Evolutionary conservation across 2,797 vertebrate species (phyloP).

Genomic region (Siniperca undulata): DNA sequence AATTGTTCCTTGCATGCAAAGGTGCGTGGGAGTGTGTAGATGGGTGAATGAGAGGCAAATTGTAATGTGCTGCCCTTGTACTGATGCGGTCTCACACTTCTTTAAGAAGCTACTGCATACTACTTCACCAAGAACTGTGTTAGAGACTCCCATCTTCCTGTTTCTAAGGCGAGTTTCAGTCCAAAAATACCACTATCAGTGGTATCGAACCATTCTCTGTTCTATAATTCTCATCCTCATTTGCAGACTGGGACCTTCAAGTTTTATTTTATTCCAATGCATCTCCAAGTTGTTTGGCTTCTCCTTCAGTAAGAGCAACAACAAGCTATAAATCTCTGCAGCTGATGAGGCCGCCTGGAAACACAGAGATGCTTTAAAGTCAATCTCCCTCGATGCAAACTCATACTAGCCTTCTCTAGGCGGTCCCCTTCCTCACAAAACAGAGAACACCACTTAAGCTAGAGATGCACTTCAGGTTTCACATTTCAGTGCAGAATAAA

Average conservation of each 20-base stretch:
- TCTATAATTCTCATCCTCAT: background rate
- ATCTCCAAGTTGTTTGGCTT: slow-evolving; percentile 17
- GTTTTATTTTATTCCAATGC: slow-evolving; percentile 12
- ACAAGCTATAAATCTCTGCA: slow-evolving; percentile 43
- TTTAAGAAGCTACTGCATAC: background rate
- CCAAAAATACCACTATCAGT: background rate
- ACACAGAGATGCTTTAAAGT: slow-evolving; percentile 26
- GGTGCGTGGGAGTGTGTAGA: background rate
- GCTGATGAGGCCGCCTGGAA: slow-evolving; percentile 36
- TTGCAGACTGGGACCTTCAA: background rate
- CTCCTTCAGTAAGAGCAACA: slow-evolving; percentile 8
- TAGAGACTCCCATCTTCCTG: background rate
- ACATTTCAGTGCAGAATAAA: slow-evolving; percentile 24
- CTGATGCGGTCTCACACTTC: background rate
- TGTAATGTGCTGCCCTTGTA: background rate
- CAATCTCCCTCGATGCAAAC: slow-evolving; percentile 7
- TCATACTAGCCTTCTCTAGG: background rate
- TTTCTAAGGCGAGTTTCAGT: background rate
- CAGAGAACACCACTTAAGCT: background rate
- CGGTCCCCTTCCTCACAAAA: slow-evolving; percentile 13
- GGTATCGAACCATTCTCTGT: background rate
- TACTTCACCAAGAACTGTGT: background rate
- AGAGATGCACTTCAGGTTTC: slow-evolving; percentile 4
- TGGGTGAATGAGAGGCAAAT: background rate
- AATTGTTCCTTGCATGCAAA: background rate